A percentile compares a stretch with the other conserved stretches of the same genome.
Evolutionary conservation across 2,113 vertebrate genomes (phyloP).

Genomic region (Microtus oregoni): DNA sequence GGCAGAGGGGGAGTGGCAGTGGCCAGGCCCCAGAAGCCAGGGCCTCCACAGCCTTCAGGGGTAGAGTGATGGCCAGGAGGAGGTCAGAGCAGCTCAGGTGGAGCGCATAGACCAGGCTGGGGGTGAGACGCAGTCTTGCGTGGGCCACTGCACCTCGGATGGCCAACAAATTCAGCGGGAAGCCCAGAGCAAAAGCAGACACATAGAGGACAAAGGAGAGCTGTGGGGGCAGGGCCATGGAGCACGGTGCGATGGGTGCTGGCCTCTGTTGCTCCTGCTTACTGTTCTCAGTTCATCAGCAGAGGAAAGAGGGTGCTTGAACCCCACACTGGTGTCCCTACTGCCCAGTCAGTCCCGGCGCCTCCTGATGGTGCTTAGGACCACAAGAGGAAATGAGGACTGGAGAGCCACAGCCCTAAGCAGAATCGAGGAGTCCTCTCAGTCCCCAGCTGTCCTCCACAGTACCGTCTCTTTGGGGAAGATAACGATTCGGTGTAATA

Average conservation of each 20-base stretch:
- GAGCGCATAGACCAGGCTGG: slow-evolving; percentile 76
- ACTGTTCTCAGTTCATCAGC: neutral
- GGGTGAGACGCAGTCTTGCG: slow-evolving; percentile 66
- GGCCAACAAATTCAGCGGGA: slow-evolving; percentile 75
- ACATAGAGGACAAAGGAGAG: slow-evolving; percentile 75
- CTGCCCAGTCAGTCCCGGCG: neutral
- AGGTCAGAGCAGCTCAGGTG: slow-evolving; percentile 77
- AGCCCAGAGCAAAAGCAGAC: slow-evolving; percentile 69
- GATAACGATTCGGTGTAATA: rapidly evolving
- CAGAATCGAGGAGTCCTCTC: rapidly evolving
- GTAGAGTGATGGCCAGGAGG: slow-evolving; percentile 69
- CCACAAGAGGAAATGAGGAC: neutral
- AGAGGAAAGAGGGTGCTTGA: neutral
- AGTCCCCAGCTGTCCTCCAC: neutral
- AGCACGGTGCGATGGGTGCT: neutral
- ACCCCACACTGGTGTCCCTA: neutral
- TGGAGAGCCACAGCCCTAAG: rapidly evolving
- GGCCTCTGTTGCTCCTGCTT: too few relatives aligned
- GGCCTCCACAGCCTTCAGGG: slow-evolving; percentile 72
- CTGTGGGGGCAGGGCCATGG: slow-evolving; percentile 71
- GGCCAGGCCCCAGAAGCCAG: slow-evolving; percentile 75
- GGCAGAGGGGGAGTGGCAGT: slow-evolving; percentile 38
- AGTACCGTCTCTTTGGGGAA: neutral
- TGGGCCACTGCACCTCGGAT: neutral
- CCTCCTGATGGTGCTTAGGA: rapidly evolving